Conservation (phyloP, 2,888 invertebrate genomes). For the Orthosia gothica region DNA sequence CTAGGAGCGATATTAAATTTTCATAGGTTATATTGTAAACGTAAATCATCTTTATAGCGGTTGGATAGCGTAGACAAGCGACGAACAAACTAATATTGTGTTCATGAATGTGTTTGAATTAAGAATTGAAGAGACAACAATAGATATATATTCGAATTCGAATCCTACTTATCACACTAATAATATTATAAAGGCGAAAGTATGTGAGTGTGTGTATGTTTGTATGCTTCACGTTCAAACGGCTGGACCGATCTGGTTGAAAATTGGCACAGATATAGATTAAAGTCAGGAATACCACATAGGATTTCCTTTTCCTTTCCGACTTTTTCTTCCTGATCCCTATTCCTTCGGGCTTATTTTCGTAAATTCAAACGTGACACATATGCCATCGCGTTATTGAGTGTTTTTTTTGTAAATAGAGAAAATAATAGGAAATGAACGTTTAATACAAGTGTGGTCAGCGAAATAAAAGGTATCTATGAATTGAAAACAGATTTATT, state of each 20-base stretch:
- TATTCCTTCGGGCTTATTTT: too few species aligned
- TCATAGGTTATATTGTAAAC: slow-evolving; percentile 49
- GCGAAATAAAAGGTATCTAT: slow-evolving; percentile 27
- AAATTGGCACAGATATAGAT: too few species aligned
- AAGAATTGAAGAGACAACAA: not conserved
- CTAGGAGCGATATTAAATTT: slow-evolving; percentile 57
- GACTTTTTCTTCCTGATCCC: too few species aligned
- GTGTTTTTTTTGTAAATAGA: slow-evolving; percentile 8
- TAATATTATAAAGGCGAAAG: too few species aligned
- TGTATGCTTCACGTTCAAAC: too few species aligned
- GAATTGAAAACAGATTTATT: slow-evolving; percentile 2
- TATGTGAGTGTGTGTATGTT: too few species aligned
- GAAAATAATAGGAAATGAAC: slow-evolving; percentile 9
- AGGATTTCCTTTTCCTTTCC: too few species aligned
- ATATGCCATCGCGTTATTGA: not conserved
- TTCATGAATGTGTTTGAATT: slow-evolving; percentile 21
- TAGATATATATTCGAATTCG: not conserved
- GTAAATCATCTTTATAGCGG: slow-evolving; percentile 47
- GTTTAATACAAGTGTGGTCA: slow-evolving; percentile 27
- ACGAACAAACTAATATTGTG: slow-evolving; percentile 16
- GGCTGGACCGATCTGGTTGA: too few species aligned
- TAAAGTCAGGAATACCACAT: too few species aligned
- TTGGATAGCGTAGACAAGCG: slow-evolving; percentile 18
- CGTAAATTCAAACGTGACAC: slow-evolving; percentile 2
- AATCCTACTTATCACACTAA: not conserved